Percentiles rank a stretch among this genome's conserved stretches.
Conservation (phyloP, 2,113 vertebrate genomes). For the Acanthisitta chloris region DNA sequence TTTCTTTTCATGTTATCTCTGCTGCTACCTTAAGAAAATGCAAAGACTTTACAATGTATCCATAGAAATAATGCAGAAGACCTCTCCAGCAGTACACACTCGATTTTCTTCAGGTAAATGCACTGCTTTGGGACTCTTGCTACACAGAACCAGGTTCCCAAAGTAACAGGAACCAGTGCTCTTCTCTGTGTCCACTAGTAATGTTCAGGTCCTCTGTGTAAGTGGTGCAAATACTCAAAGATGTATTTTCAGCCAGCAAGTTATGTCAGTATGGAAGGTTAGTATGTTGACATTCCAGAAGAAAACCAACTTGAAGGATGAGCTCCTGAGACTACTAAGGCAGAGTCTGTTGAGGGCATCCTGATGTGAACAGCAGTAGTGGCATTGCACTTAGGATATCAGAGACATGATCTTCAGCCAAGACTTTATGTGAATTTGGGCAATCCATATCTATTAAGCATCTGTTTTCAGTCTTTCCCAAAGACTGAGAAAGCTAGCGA, state of each 20-base stretch:
- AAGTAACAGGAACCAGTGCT: not conserved
- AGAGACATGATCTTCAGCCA: not conserved
- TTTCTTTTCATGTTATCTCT: not conserved
- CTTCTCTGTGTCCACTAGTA: not conserved
- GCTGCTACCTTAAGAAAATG: not conserved
- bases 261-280: not conserved
- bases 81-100: not conserved
- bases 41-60: not conserved
- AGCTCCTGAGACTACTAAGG: not conserved
- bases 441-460: not conserved
- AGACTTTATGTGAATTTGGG: not conserved
- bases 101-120: not conserved
- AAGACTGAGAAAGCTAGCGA: not conserved
- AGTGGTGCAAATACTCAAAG: not conserved
- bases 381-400: accelerated
- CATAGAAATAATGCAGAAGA: not conserved
- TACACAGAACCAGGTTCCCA: not conserved
- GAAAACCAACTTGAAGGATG: not conserved
- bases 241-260: not conserved
- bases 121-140: not conserved
- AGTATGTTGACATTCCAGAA: not conserved
- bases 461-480: not conserved
- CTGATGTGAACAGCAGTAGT: not conserved
- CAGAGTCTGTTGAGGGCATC: not conserved
- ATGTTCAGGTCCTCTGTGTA: not conserved